A percentile compares a stretch with the other conserved stretches of the same genome.
Evolutionary conservation across 1,140 invertebrate species (phyloP).

Genomic region (Gryllus bimaculatus): DNA sequence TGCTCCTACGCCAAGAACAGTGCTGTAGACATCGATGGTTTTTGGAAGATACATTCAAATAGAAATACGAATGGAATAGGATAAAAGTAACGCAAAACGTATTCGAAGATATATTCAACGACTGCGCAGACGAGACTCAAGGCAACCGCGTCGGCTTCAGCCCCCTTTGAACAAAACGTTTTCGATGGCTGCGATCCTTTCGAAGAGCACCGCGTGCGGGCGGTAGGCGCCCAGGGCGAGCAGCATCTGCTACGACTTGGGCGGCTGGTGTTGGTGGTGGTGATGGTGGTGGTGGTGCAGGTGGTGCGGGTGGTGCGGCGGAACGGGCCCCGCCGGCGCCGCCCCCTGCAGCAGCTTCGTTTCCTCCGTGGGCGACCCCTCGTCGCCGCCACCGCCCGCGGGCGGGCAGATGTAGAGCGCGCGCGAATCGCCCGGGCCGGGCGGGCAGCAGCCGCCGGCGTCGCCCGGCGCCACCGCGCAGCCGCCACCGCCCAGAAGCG

Average conservation of each 20-base stretch:
- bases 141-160: too few relatives aligned
- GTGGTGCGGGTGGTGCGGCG: not conserved
- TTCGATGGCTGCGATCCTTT: not conserved
- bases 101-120: too few relatives aligned
- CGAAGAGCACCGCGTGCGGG: not conserved
- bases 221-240: not conserved
- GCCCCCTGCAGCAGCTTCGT: conserved; percentile 35
- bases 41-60: too few relatives aligned
- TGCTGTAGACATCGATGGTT: too few relatives aligned
- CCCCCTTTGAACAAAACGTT: too few relatives aligned
- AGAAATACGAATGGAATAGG: too few relatives aligned
- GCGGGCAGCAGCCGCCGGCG: conserved; percentile 9
- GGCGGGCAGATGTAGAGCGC: conserved; percentile 39
- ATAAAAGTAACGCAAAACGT: too few relatives aligned
- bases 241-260: conserved; percentile 7
- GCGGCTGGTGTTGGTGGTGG: not conserved
- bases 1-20: too few relatives aligned
- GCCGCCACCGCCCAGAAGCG: conserved; percentile 11
- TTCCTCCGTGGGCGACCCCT: conserved; percentile 44
- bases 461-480: conserved; percentile 8
- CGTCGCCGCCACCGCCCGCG: conserved; percentile 39
- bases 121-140: too few relatives aligned
- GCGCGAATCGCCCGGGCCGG: not conserved
- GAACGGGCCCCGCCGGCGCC: conserved; percentile 9
- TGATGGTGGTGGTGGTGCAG: not conserved